These are phyloP conservation scores for Holothuria leucospilota DNA, from an alignment of 53 echinoderm and acorn worm genomes.

Conservation along the genomic window DNA sequence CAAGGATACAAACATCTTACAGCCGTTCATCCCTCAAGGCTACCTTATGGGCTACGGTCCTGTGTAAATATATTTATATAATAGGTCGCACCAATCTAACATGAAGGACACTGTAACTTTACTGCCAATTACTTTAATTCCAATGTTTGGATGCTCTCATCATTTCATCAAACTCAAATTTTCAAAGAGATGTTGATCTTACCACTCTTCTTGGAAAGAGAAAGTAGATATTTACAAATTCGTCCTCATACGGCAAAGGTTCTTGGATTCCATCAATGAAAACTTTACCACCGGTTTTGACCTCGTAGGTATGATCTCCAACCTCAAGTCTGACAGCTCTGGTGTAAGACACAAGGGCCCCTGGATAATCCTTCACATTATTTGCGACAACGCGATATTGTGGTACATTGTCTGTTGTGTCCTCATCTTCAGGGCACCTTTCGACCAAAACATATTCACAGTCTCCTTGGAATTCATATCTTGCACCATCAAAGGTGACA, in stretches of 20 bases:
- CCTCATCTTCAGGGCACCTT: neutral
- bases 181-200: neutral
- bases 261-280: neutral
- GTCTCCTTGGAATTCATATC: neutral
- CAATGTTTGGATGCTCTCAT: too few relatives aligned
- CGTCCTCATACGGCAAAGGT: neutral
- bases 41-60: too few relatives aligned
- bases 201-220: neutral
- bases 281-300: neutral
- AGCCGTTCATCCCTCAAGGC: too few relatives aligned
- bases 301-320: neutral
- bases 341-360: neutral
- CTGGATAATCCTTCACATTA: neutral
- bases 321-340: constrained; percentile 9
- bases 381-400: neutral
- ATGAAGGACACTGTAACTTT: too few relatives aligned
- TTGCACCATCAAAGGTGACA: neutral
- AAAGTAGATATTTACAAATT: neutral
- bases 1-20: too few relatives aligned
- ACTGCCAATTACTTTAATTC: too few relatives aligned
- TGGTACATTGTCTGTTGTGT: neutral
- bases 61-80: too few relatives aligned
- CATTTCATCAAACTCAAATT: too few relatives aligned
- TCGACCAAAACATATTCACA: constrained; percentile 6
- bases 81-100: too few relatives aligned